Conservation (phyloP, 2,113 vertebrate genomes). For the Phoxinus phoxinus region DNA sequence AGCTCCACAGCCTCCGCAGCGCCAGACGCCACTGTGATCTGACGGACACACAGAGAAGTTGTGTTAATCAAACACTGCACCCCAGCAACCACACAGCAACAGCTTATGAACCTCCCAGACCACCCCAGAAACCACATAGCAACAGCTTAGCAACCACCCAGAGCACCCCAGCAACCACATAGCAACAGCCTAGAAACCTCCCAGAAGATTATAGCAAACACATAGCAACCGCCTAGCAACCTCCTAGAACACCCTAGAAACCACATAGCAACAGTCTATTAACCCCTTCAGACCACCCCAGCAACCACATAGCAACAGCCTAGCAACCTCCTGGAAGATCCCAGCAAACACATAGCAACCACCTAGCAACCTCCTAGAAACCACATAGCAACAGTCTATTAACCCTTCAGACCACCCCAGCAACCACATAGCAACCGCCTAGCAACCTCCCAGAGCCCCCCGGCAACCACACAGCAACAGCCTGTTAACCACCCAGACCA, state of each 20-base stretch:
- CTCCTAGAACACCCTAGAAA: background rate
- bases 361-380: background rate
- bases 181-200: background rate
- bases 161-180: background rate
- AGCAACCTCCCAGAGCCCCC: background rate
- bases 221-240: background rate
- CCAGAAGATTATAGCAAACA: background rate
- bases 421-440: background rate
- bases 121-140: too few relatives aligned
- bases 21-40: conserved; percentile 68
- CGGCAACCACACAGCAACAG: background rate
- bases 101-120: background rate
- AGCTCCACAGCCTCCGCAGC: conserved; percentile 62
- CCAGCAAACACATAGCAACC: background rate
- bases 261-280: background rate
- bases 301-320: background rate
- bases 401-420: background rate
- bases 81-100: background rate
- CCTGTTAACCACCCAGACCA: background rate
- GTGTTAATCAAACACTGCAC: too few relatives aligned
- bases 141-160: background rate
- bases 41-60: background rate
- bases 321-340: background rate
- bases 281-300: background rate
- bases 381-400: background rate